A percentile compares a stretch with the other conserved stretches of the same genome.
phyloP scores from a whole-genome alignment of 2,113 vertebrate species.

The Phalacrocorax pelagicus region DNA sequence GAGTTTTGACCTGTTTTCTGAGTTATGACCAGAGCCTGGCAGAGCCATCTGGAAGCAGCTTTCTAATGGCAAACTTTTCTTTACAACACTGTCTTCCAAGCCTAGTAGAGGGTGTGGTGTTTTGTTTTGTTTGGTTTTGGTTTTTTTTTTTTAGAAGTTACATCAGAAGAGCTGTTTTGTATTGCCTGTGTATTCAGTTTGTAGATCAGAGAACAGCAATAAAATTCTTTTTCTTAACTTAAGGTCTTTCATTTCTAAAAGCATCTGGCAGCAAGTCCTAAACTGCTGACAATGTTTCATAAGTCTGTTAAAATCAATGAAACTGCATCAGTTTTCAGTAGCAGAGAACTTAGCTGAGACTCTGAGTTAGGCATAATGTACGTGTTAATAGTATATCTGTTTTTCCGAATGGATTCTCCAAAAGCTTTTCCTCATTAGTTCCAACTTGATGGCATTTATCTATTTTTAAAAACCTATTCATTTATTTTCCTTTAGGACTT shows the following conservation, averaged over 20 bases:
- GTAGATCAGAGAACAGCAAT: neutral
- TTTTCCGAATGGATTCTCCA: neutral
- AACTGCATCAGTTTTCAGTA: neutral
- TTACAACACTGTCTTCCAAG: neutral
- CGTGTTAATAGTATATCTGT: neutral
- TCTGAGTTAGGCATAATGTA: neutral
- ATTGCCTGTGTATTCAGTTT: neutral
- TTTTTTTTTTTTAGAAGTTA: neutral
- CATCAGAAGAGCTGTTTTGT: neutral
- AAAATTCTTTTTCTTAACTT: neutral
- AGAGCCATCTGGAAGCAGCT: neutral
- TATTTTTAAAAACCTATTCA: neutral
- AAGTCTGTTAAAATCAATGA: neutral
- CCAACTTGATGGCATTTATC: neutral
- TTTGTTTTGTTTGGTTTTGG: too few relatives aligned
- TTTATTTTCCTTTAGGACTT: constrained; percentile 72
- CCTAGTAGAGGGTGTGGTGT: neutral
- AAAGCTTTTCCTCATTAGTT: neutral
- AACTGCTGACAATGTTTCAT: neutral
- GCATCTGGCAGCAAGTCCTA: neutral
- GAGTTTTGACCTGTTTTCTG: neutral
- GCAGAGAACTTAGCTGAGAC: neutral
- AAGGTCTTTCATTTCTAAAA: neutral
- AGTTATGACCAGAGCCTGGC: neutral
- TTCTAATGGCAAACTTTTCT: neutral